Evolutionary conservation across 2,113 vertebrate genomes (phyloP).

Genomic region (Oophaga pumilio): DNA sequence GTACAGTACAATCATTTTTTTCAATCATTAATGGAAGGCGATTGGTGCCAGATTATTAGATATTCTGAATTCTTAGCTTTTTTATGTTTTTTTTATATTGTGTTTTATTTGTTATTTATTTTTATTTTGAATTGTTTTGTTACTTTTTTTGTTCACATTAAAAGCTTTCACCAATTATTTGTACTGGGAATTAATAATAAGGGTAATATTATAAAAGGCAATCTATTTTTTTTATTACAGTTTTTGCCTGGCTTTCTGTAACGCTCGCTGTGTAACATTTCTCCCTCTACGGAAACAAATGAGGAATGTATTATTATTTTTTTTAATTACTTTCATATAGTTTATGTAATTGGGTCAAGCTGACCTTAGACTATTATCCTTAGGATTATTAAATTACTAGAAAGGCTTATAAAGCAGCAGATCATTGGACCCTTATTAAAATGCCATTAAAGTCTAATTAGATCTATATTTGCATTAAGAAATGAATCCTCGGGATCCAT

Average conservation of each 20-base stretch:
- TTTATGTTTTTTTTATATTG: background rate
- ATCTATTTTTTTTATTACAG: background rate
- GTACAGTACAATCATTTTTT: too few species aligned
- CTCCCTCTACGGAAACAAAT: constrained; percentile 16
- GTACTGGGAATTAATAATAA: background rate
- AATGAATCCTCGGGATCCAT: constrained; percentile 8
- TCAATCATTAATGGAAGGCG: too few species aligned
- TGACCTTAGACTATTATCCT: constrained; percentile 27
- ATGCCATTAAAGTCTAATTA: constrained; percentile 25
- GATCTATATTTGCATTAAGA: constrained; percentile 28
- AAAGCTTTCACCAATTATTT: background rate
- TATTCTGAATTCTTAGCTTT: too few species aligned
- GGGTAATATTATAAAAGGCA: background rate
- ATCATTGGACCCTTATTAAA: constrained; percentile 26
- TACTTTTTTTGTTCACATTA: background rate
- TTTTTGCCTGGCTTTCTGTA: background rate
- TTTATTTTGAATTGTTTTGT: background rate
- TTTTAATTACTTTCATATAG: constrained; percentile 27
- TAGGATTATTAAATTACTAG: constrained; percentile 30
- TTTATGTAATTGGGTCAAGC: constrained; percentile 24
- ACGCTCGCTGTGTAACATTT: background rate
- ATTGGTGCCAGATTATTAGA: too few species aligned
- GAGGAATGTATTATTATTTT: background rate
- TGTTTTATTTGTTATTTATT: background rate
- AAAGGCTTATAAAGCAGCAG: constrained; percentile 21